Evolutionary conservation across 2,888 invertebrate genomes (phyloP).

Genomic region (Agrilus mali): DNA sequence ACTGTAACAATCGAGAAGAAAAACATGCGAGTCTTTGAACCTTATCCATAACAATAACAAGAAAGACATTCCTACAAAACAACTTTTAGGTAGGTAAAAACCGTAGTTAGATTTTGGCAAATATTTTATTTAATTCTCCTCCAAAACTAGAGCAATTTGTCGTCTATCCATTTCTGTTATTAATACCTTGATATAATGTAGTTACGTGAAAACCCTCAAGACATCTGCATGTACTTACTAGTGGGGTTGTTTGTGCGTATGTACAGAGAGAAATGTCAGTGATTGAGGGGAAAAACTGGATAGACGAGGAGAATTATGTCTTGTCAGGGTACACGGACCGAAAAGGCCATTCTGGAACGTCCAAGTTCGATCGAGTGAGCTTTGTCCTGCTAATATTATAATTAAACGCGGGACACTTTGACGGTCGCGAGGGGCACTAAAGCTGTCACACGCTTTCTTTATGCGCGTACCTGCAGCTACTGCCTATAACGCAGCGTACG

Average conservation of each 20-base stretch:
- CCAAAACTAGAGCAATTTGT: no score
- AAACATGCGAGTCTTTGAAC: no score
- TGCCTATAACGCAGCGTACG: slow-evolving; percentile 10
- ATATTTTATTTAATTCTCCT: slow-evolving; percentile 4
- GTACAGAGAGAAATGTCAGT: slow-evolving; percentile 22
- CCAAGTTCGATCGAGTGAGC: slow-evolving; percentile 16
- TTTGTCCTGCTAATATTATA: slow-evolving; percentile 29
- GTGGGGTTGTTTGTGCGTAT: slow-evolving; percentile 19
- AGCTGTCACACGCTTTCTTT: slow-evolving; percentile 23
- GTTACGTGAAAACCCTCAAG: slow-evolving; percentile 12
- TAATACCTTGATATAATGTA: no score
- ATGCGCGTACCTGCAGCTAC: slow-evolving; percentile 13
- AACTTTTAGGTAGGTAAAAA: no score
- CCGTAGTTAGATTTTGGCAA: no score
- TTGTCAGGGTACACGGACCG: slow-evolving; percentile 21
- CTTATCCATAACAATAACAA: no score
- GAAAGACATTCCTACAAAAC: no score
- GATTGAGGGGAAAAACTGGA: slow-evolving; percentile 20
- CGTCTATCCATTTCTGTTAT: no score
- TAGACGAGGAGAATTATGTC: slow-evolving; percentile 19
- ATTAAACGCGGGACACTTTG: slow-evolving; percentile 29
- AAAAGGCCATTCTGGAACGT: slow-evolving; percentile 19
- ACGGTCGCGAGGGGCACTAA: slow-evolving; percentile 24
- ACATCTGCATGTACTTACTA: slow-evolving; percentile 15
- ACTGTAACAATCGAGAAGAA: no score